A percentile compares a stretch with the other conserved stretches of the same genome.
These are phyloP conservation scores for Dendrolimus punctatus DNA, from an alignment of 1,140 invertebrate genomes.

Conservation along the genomic window DNA sequence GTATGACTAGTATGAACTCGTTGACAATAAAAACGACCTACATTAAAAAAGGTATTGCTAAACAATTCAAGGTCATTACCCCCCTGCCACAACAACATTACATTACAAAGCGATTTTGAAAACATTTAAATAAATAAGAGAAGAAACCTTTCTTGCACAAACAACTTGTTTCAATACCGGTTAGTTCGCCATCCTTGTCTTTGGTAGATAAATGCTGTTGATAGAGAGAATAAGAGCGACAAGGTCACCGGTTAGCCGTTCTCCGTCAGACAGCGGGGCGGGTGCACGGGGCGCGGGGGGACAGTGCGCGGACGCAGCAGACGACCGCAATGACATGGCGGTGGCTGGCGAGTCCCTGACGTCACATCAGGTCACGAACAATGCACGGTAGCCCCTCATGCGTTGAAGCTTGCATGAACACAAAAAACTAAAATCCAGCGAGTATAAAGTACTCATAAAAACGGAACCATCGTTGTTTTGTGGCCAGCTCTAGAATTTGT, in stretches of 20 bases:
- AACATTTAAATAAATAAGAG: conserved; percentile 57
- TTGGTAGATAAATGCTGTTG: conserved; percentile 9
- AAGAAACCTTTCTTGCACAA: conserved; percentile 59
- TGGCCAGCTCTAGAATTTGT: too few relatives aligned
- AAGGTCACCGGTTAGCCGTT: conserved; percentile 67
- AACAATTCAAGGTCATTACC: conserved; percentile 52
- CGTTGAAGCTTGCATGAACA: conserved; percentile 24
- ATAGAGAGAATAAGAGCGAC: conserved; percentile 42
- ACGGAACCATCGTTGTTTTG: conserved; percentile 14
- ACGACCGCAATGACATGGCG: conserved; percentile 47
- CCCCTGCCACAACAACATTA: conserved; percentile 40
- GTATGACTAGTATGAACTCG: not conserved
- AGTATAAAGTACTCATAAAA: too few relatives aligned
- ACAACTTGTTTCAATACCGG: conserved; percentile 55
- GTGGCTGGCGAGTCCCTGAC: conserved; percentile 43
- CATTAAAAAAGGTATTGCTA: conserved; percentile 22
- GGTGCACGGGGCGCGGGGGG: conserved; percentile 30
- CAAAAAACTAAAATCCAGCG: too few relatives aligned
- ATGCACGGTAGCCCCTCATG: conserved; percentile 41
- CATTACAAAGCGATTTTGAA: conserved; percentile 54
- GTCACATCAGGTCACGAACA: conserved; percentile 38
- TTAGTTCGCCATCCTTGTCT: conserved; percentile 25
- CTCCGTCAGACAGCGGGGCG: conserved; percentile 53
- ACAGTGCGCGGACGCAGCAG: conserved; percentile 41
- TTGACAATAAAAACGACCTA: conserved; percentile 12